These are phyloP conservation scores for Agrotis exclamationis DNA, from an alignment of 2,888 invertebrate species.

Conservation along the genomic window DNA sequence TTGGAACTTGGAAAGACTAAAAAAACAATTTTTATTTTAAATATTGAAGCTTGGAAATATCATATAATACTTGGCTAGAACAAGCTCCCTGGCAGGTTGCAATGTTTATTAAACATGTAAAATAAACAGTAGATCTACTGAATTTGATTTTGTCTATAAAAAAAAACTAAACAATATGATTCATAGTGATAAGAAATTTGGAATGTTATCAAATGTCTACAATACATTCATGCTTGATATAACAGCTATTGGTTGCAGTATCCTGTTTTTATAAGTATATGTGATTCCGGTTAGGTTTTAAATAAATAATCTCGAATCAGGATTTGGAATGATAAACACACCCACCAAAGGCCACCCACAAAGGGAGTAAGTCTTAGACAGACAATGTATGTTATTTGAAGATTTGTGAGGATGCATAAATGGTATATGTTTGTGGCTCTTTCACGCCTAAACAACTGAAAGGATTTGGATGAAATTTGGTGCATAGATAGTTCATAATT, in stretches of 20 bases:
- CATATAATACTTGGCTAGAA: too few species aligned
- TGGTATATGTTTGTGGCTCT: too few species aligned
- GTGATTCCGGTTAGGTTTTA: background rate
- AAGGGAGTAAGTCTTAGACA: background rate
- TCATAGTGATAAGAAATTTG: conserved; percentile 44
- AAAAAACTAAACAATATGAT: conserved; percentile 19
- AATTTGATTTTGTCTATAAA: conserved; percentile 11
- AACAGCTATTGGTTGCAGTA: conserved; percentile 26
- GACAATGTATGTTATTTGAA: background rate
- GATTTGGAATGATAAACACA: background rate
- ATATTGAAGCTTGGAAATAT: too few species aligned
- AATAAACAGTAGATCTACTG: background rate
- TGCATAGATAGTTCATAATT: too few species aligned
- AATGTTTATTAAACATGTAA: conserved; percentile 5
- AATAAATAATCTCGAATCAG: background rate
- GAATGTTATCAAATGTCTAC: conserved; percentile 48
- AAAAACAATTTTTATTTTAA: too few species aligned
- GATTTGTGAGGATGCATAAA: too few species aligned
- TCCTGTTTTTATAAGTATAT: conserved; percentile 24
- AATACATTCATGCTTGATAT: conserved; percentile 43
- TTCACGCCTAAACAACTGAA: too few species aligned
- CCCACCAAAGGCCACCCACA: background rate
- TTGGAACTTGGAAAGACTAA: too few species aligned
- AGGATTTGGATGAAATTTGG: too few species aligned
- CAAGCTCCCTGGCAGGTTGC: background rate